Base-by-base conservation (phyloP, 64 coral and sea anemone genomes). In the Stylophora pistillata region DNA sequence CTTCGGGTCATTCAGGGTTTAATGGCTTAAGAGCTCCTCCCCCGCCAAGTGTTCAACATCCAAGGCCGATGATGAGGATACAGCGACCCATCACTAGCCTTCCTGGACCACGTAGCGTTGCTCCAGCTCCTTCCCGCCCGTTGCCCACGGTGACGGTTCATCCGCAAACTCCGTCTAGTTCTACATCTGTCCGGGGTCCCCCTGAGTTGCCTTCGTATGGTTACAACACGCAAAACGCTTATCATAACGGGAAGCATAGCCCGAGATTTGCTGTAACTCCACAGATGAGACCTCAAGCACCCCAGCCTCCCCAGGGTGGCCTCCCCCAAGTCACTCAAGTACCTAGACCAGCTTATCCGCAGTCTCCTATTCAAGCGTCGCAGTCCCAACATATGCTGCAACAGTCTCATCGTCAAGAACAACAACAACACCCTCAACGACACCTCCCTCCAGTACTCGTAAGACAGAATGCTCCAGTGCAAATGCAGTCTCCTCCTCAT, bases 111-210 rank as follows among this genome's bases (percentile, higher is more conserved):
- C 56, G 64, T 30, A 84, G 29, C 15, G 30, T 56, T 55, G 28
- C 71, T 55, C 47, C 79, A n/a, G 10, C 62, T 70, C 70, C 92
- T 0, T 76, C 41, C 41, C 92, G 91, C 13, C 88, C 88, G 37
- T 62, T 85, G 53, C 95, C 95, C 0, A 98, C 95, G 17, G 95
- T 88, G 4, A 98, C 95, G 23, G 95, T 98, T n/a, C 92, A 94
- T 85, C 95, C 95, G 20, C 95, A 98, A 56, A 87, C 93, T 70
- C 69, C 78, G 18, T 78, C 79, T 29, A 90, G 76, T 65, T 78
- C 52, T 23, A 57, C 93, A 13, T 77, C 56, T 76, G 32, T 81
- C 33, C 71, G 78, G 55, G 72, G 59, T 47, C 78, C 65, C 14
- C 89, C 85, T 61, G 72, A 85, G 14, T 77, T 56, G 30, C 85